These are phyloP conservation scores for Buceros bicornis DNA, from an alignment of 2,797 vertebrate species.

Conservation along the genomic window DNA sequence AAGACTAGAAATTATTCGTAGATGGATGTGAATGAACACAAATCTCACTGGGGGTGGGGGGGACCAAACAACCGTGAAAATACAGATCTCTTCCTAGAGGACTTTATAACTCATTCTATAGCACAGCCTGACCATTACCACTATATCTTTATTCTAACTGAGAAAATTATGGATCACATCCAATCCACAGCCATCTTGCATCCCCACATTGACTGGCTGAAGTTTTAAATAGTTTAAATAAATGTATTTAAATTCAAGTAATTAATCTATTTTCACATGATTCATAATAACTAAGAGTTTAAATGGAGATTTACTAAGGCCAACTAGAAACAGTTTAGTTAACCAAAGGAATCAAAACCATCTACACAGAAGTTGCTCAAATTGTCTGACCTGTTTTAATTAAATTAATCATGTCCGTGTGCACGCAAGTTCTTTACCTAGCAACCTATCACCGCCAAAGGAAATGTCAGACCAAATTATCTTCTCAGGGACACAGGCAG, in stretches of 20 bases:
- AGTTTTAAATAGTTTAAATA: not conserved
- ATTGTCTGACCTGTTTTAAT: not conserved
- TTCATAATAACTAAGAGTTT: not conserved
- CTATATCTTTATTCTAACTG: not conserved
- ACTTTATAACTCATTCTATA: not conserved
- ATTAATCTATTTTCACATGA: not conserved
- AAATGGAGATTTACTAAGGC: not conserved
- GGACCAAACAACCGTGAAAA: not conserved
- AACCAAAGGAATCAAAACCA: not conserved
- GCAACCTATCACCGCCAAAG: not conserved
- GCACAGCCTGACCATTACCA: not conserved
- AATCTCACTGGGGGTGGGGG: not conserved
- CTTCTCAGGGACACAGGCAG: not conserved
- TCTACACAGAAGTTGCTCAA: not conserved
- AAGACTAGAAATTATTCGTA: not conserved
- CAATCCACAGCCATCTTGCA: not conserved
- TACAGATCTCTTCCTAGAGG: not conserved
- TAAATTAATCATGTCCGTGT: not conserved
- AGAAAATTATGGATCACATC: accelerated
- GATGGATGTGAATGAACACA: not conserved
- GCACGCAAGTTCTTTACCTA: not conserved
- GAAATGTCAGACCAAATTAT: not conserved
- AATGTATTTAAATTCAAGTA: not conserved
- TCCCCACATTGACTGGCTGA: not conserved
- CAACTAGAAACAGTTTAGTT: not conserved